Percentiles rank a stretch among this genome's conserved stretches.
Conservation (phyloP, 2,113 vertebrate genomes). For the Nesogale talazaci region DNA sequence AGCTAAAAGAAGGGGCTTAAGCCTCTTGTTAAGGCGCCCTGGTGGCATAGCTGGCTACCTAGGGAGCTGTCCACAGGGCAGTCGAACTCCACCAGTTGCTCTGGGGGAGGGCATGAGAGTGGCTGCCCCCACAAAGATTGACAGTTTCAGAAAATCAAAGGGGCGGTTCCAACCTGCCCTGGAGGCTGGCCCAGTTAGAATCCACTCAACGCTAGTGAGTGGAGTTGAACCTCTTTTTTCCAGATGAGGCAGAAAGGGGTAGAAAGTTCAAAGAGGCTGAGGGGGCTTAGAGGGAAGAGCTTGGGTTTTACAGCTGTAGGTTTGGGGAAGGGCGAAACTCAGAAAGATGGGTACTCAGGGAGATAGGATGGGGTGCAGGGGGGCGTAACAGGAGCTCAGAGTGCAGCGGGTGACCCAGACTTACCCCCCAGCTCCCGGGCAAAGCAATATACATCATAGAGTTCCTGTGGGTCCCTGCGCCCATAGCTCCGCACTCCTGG, state of each 20-base stretch:
- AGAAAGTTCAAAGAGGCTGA: neutral
- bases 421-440: conserved; percentile 91
- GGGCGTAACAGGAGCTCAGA: neutral
- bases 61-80: no score
- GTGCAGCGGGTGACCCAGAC: neutral
- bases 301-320: neutral
- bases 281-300: neutral
- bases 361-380: neutral
- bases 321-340: neutral
- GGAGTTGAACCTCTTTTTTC: neutral
- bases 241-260: neutral
- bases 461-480: conserved; percentile 88
- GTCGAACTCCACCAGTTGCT: no score
- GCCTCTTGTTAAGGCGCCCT: no score
- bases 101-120: no score
- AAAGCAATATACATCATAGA: conserved; percentile 97
- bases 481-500: conserved; percentile 98
- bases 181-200: no score
- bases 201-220: neutral
- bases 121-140: no score
- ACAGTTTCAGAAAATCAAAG: no score
- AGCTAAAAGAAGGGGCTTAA: no score
- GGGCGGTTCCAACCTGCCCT: no score
- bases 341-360: neutral
- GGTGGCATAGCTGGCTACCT: no score